Percentiles rank a stretch among this genome's conserved stretches.
Evolutionary conservation across 2,888 invertebrate species (phyloP).

Genomic region (Platycnemis pennipes): DNA sequence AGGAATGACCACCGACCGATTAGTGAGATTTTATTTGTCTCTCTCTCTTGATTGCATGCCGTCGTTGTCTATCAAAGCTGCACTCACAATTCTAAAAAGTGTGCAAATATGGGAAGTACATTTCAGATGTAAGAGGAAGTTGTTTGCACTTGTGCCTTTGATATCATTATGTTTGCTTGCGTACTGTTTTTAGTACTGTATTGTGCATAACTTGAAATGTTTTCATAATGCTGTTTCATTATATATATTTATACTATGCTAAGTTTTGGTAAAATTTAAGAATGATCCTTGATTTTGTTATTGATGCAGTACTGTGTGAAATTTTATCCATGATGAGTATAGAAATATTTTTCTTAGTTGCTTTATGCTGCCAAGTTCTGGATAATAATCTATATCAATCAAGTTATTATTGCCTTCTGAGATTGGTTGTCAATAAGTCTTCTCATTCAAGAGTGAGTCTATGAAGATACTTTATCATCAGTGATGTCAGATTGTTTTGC

Average conservation of each 20-base stretch:
- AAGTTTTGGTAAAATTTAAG: background rate
- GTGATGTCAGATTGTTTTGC: background rate
- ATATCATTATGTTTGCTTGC: too few relatives aligned
- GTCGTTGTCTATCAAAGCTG: background rate
- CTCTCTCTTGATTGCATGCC: background rate
- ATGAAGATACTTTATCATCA: background rate
- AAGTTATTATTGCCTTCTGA: background rate
- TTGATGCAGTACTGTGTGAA: background rate
- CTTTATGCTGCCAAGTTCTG: background rate
- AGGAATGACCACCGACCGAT: background rate
- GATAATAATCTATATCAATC: background rate
- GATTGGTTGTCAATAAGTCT: background rate
- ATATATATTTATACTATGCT: background rate
- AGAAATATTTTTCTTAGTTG: background rate
- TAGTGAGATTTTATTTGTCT: background rate
- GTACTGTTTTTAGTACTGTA: background rate
- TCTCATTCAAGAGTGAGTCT: background rate
- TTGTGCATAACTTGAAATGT: background rate
- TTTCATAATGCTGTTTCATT: background rate
- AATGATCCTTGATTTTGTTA: background rate
- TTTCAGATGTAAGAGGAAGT: background rate
- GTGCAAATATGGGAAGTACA: background rate
- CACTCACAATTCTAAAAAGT: background rate
- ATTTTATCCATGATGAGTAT: background rate
- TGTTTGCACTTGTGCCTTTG: background rate